Percentiles rank a stretch among this genome's conserved stretches.
phyloP scores from a whole-genome alignment of 2,113 vertebrate genomes.

The Lepus europaeus region DNA sequence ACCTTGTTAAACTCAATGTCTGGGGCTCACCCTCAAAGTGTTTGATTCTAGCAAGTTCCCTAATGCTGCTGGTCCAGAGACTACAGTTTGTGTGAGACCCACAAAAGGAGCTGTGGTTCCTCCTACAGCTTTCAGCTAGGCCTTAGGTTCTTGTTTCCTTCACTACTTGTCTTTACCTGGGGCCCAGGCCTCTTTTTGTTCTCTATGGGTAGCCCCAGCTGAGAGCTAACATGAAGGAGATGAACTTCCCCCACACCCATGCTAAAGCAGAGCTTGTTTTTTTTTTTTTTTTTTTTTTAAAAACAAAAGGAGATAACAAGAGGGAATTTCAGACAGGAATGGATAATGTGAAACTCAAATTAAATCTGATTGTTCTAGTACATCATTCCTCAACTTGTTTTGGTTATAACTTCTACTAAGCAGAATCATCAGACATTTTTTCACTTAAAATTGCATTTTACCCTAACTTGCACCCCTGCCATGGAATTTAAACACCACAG shows the following conservation, averaged over 20 bases:
- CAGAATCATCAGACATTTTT: background rate
- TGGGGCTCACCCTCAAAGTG: background rate
- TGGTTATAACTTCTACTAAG: background rate
- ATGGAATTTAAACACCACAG: constrained; percentile 12
- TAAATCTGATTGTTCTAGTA: background rate
- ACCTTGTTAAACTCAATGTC: background rate
- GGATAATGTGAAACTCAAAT: background rate
- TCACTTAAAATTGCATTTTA: background rate
- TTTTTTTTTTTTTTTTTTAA: background rate
- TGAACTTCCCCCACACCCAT: background rate
- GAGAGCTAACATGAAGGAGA: background rate
- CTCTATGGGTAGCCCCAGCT: background rate
- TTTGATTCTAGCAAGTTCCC: constrained; percentile 14
- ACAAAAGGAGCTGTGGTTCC: background rate
- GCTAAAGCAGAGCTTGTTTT: background rate
- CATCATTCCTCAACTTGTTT: background rate
- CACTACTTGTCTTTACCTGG: background rate
- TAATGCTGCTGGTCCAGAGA: background rate
- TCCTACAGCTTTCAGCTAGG: background rate
- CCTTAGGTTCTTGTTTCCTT: background rate
- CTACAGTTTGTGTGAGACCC: background rate
- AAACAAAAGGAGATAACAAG: background rate
- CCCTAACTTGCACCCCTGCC: background rate
- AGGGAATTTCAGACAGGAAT: background rate
- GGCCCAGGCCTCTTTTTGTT: background rate